Conservation (phyloP, 2,888 invertebrate species). For the Baccha elongata region DNA sequence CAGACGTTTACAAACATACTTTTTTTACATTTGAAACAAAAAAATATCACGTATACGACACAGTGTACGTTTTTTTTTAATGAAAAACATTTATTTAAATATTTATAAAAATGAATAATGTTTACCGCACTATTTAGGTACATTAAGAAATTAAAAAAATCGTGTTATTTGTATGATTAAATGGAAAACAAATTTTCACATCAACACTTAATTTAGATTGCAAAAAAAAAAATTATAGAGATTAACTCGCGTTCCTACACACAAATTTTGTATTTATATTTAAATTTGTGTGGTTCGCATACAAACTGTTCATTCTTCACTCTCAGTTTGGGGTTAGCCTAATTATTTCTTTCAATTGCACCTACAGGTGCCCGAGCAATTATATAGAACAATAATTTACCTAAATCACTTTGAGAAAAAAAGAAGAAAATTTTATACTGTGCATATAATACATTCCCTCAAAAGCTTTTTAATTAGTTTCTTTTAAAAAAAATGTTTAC, state of each 20-base stretch:
- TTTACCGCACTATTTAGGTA: not conserved
- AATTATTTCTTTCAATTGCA: conserved; percentile 39
- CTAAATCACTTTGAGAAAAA: conserved; percentile 19
- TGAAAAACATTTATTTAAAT: not conserved
- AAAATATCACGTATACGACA: conserved; percentile 24
- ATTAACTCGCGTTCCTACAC: not conserved
- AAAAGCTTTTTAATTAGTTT: conserved; percentile 8
- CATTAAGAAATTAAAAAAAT: not conserved
- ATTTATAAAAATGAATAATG: not conserved
- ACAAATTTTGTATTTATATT: conserved; percentile 19
- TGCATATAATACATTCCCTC: conserved; percentile 1
- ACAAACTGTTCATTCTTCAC: conserved; percentile 19
- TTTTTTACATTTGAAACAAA: too few relatives aligned
- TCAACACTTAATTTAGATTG: conserved; percentile 12
- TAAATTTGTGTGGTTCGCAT: conserved; percentile 12
- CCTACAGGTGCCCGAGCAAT: conserved; percentile 62
- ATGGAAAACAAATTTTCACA: conserved; percentile 1
- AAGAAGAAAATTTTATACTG: not conserved
- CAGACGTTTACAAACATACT: too few relatives aligned
- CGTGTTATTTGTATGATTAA: conserved; percentile 15
- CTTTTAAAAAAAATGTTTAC: conserved; percentile 20
- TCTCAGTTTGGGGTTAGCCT: conserved; percentile 12
- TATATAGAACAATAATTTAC: conserved; percentile 15
- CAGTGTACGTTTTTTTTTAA: not conserved
- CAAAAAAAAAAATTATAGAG: not conserved